Base-by-base conservation (phyloP, 2,888 invertebrate genomes). In the Phyllotreta striolata region DNA sequence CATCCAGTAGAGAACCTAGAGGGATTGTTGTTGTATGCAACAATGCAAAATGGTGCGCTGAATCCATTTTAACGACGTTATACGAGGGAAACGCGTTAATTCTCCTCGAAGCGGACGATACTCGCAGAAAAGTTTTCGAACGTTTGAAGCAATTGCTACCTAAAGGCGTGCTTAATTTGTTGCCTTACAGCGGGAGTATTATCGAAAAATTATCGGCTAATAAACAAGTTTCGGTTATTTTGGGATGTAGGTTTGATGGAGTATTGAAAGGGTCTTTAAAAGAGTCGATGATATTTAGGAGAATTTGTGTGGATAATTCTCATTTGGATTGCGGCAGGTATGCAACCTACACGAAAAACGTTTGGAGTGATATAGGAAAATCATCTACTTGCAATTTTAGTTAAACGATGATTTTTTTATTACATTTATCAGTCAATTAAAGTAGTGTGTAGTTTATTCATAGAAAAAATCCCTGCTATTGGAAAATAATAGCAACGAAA, bases 31-130 rank as follows among this genome's bases (percentile, higher is more conserved):
- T 69, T 3, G 69, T 79, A 3, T 75, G 76, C 55, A 66, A 59
- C 37, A 38, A 59, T 8, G 62, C 69, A 10, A 62, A 64, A 35
- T 51, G 59, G 8, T 70, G 70, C 43, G 69, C 70, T 34, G 59
- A 66, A 43, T 55, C 76, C 34, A 73, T 78, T 34, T 60, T 77
- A n/a, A 70, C 74, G 8, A 75, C 77, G 6, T 59, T 78, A 35
- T 64, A 76, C 13, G 72, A 72, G 70, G 80, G 81, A 35, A 81
- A 81, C 67, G 66, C 75, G 9, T 70, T 80, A 12, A 73, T 81
- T 13, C 24, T 79, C 41, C 35, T 77, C 7, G 72, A 67, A 60
- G 65, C 67, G 37, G 44, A 55, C 12, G 44, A 62, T 12, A 52
- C 59, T 49, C 55, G 63, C 6, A 58, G 64, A 47, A 43, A 59